Evolutionary conservation across 2,797 vertebrate species (phyloP).

Genomic region (Dendrocincla tyrannina): DNA sequence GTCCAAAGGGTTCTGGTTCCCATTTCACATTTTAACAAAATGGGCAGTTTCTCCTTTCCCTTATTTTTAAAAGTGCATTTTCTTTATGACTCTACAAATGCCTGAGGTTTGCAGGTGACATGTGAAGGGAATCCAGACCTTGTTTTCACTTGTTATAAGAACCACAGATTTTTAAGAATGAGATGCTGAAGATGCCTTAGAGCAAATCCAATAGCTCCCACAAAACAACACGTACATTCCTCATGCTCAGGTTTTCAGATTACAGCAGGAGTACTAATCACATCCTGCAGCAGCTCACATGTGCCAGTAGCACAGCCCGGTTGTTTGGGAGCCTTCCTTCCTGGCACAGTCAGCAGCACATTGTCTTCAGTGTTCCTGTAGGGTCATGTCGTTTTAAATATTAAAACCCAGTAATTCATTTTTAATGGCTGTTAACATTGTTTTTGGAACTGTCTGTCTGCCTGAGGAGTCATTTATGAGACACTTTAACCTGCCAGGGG

Average conservation of each 20-base stretch:
- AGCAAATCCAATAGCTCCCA: neutral
- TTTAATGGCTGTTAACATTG: constrained; percentile 67
- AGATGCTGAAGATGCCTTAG: neutral
- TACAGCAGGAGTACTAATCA: neutral
- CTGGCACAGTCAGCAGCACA: neutral
- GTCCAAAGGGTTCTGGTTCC: neutral
- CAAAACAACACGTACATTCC: neutral
- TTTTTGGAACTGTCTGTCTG: constrained; percentile 62
- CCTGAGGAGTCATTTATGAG: constrained; percentile 55
- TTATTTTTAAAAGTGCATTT: neutral
- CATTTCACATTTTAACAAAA: neutral
- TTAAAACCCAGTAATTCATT: constrained; percentile 61
- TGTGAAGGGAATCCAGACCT: neutral
- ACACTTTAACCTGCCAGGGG: constrained; percentile 53
- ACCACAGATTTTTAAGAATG: neutral
- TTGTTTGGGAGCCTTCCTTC: constrained; percentile 6
- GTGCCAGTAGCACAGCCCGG: neutral
- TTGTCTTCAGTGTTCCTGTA: constrained; percentile 28
- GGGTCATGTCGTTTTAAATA: constrained; percentile 55
- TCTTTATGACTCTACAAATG: neutral
- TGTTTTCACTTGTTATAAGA: neutral
- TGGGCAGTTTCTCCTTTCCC: neutral
- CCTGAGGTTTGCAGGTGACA: neutral
- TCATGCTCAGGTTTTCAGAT: neutral
- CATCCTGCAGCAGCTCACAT: neutral